Base-by-base conservation (phyloP, 2,797 vertebrate genomes). In the Euthynnus affinis region DNA sequence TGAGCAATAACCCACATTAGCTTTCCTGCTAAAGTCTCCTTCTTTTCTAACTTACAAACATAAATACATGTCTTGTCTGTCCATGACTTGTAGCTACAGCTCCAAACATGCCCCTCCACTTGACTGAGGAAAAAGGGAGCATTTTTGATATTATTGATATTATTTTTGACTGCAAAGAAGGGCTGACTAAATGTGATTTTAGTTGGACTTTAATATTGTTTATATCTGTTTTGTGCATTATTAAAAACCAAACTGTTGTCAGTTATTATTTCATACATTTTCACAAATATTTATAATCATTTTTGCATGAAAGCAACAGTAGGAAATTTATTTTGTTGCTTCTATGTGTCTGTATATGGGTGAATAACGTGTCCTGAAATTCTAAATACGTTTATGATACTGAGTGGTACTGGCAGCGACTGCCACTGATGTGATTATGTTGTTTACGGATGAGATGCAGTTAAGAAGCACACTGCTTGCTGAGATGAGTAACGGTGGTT, bases 361-460 rank as follows among this genome's bases (percentile, higher is more conserved):
- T 29, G 52, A 42, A 42, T 42, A 42, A 42, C 1, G 6, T 46
- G 25, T 48, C 2, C 25, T 25, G 20, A 51, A 49, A 62, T 61
- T 52, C 63, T 58, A 55, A 67, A 81, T 55, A 14, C 3, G 51
- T 51, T 13, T 52, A 14, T 40, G n/a, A n/a, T n/a, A n/a, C n/a
- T n/a, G 27, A 71, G 76, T 60, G 60, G 9, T 23, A 5, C 65
- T 14, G 22, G 58, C 46, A 65, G 74, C n/a, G 22, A 17, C 49
- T 10, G 32, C 59, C 55, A 25, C 69, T 69, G 72, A 79, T 58
- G 71, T 72, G 58, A 72, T 82, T 65, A 51, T 58, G 69, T 56
- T 62, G 68, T 76, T 74, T 61, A 66, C 67, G 25, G 66, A 57
- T 32, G 15, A 61, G 65, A 52, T 12, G 29, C 53, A 64, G 53